Conservation (phyloP, 2,113 vertebrate genomes). For the Myotis lucifugus region DNA sequence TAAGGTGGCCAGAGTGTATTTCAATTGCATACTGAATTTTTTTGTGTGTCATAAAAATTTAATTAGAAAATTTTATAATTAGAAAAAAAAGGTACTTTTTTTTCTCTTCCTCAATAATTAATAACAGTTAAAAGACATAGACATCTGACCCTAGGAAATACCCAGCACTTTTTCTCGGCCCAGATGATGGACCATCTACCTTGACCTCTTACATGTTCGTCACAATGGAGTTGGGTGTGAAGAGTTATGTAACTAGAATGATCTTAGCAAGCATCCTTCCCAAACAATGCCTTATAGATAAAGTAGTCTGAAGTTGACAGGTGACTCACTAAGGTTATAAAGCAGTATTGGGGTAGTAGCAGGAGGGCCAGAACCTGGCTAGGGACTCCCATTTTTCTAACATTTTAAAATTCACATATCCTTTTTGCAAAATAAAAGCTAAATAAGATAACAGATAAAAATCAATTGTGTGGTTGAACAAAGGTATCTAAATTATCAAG, state of each 20-base stretch:
- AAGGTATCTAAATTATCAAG: constrained; percentile 27
- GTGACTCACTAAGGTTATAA: not conserved
- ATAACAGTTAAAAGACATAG: constrained; percentile 3
- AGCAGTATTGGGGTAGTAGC: not conserved
- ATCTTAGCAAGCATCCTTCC: not conserved
- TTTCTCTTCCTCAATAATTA: not conserved
- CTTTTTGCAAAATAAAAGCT: constrained; percentile 30
- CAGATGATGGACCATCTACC: not conserved
- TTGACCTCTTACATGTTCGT: not conserved
- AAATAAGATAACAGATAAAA: constrained; percentile 4
- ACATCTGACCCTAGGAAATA: not conserved
- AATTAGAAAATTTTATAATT: not conserved
- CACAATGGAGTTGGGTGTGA: not conserved
- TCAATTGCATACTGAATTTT: not conserved
- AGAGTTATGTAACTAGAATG: not conserved
- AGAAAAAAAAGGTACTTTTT: not conserved
- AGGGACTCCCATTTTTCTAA: not conserved
- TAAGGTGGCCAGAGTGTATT: not conserved
- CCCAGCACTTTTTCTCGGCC: not conserved
- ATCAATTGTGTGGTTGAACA: not conserved
- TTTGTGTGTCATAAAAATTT: not conserved
- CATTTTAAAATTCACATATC: constrained; percentile 7
- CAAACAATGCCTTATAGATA: not conserved
- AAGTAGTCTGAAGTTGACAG: constrained; percentile 5
- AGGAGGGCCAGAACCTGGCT: not conserved